Base-by-base conservation (phyloP, 37 sponge, comb jelly and placozoan species). In the Chondrosia reniformis region DNA sequence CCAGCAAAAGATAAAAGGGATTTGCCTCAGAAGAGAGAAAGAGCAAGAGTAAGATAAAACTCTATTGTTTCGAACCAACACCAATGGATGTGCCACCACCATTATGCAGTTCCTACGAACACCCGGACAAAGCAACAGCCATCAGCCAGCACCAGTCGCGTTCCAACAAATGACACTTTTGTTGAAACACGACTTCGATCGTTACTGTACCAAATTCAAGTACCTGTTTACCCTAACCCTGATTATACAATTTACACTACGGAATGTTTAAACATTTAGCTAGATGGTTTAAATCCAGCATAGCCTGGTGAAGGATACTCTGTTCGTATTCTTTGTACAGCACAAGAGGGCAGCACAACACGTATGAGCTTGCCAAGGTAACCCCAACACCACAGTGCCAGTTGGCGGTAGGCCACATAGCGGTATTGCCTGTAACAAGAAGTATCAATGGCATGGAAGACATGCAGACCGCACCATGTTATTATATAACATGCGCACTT, bases 321-420 rank as follows among this genome's bases (percentile, higher is more conserved):
- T 49, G 52, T 10, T 49, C 52, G 52, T 10, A 49, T 49, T 49
- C 52, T 49, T 10, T 49, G 52, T 19, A 49, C 52, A 49, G 52
- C 52, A 49, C 52, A 49, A 49, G 52, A 49, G 10, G 52, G 52
- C 52, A 49, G 52, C 52, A 49, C 52, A 49, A 49, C 52, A 15
- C 15, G 52, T 49, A 49, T 49, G 52, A 19, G 15, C 52, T 49
- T 49, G 15, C 52, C 52, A 49, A 49, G 52, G 52, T 49, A 49
- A 49, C 52, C 52, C 52, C 52, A 49, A 49, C 52, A 79, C 80
- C 67, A 83, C 10, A 55, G 17, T 28, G 83, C 69, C 55, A 75
- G 76, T 38, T 81, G 82, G 30, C 82, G 75, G 69, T 81, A 81
- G 30, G 82, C 82, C 4, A 46, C 59, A 19, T 31, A 49, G n/a